These are phyloP conservation scores for Amblyopsis rosae DNA, from an alignment of 2,113 vertebrate species.

Conservation along the genomic window DNA sequence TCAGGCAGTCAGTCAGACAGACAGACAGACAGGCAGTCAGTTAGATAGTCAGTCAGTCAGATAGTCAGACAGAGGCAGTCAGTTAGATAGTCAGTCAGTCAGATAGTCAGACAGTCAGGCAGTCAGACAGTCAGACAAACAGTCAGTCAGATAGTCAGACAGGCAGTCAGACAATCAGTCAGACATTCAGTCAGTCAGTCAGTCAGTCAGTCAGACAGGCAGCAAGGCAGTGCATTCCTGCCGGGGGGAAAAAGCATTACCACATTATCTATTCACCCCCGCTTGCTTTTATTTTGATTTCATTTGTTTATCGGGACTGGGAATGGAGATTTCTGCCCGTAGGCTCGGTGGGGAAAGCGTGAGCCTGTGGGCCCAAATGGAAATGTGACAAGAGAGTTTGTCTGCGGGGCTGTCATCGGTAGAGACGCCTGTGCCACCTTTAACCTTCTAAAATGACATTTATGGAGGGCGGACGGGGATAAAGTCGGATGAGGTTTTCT, in stretches of 20 bases:
- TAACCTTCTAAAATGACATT: constrained; percentile 30
- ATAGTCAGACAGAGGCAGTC: too few relatives aligned
- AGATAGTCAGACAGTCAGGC: too few relatives aligned
- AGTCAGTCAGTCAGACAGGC: neutral
- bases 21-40: too few relatives aligned
- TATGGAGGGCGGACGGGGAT: constrained; percentile 19
- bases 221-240: constrained; percentile 40
- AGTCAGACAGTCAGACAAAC: too few relatives aligned
- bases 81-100: too few relatives aligned
- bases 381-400: constrained; percentile 50
- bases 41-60: too few relatives aligned
- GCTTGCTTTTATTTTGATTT: constrained; percentile 44
- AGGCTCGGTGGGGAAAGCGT: constrained; percentile 19
- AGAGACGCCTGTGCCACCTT: constrained; percentile 53
- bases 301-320: constrained; percentile 6
- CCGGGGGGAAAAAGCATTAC: constrained; percentile 17
- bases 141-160: too few relatives aligned
- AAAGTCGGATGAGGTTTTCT: neutral
- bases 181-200: too few relatives aligned
- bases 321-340: constrained; percentile 12
- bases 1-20: neutral
- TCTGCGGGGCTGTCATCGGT: constrained; percentile 42
- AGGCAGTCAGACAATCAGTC: too few relatives aligned
- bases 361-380: constrained; percentile 31
- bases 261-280: neutral